Base-by-base conservation (phyloP, 2,797 vertebrate species). In the Gallinago stenura region DNA sequence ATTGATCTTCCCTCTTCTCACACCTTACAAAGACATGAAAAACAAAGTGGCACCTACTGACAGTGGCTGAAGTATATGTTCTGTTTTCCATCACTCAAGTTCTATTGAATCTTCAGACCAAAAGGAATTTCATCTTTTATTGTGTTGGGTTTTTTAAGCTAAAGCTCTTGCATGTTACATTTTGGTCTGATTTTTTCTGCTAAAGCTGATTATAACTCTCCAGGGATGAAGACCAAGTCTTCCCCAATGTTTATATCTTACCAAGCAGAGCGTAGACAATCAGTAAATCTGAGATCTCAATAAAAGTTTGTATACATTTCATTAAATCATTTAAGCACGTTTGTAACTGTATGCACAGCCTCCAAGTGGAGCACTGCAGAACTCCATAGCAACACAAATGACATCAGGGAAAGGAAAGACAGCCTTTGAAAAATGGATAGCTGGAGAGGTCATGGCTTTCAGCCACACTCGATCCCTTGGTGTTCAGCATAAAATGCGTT, bases 291-390 rank as follows among this genome's bases (percentile, higher is more conserved):
- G 66, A 81, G 15, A 46, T 71, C 80, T 84, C 65, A 82, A 31
- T 76, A 82, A 33, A 65, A 66, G 19, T 69, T 93, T 93, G 88
- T 82, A 45, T 86, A 92, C 15, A 17, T 95, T 94, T 94, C 70
- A 78, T 84, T 79, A 95, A 89, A 87, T 82, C 83, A 70, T 76
- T 94, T 76, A 69, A 62, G 70, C 9, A 3, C 50, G 24, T 10
- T 54, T 76, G 33, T 90, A 93, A 86, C 77, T 83, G 56, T 35
- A 68, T 54, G 65, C 91, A 76, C 64, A 78, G 43, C 24, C 61
- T 94, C 73, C 88, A 93, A 94, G 54, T 69, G n/a, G 46, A 82
- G 41, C 80, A 75, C 80, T 60, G 60, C 12, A 13, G 53, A 90
- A 72, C 61, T 90, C 77, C 70, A 65, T 89, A 66, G 88, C 94